Base-by-base conservation (phyloP, 2,797 vertebrate species). In the Argya squamiceps region DNA sequence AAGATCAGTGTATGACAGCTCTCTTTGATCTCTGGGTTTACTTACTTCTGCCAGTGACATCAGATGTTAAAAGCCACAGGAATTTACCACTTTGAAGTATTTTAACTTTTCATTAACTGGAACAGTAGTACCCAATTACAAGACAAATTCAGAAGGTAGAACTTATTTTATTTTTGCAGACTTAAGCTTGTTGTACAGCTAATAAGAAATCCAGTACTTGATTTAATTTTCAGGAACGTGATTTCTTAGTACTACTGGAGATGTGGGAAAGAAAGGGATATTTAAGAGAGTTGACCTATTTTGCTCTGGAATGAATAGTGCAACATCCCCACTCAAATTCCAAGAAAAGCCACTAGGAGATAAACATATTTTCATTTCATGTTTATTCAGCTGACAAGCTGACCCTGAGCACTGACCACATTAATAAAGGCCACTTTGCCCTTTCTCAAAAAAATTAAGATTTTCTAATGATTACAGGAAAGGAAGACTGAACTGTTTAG, bases 21-120 rank as follows among this genome's bases (percentile, higher is more conserved):
- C 69, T 68, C 91, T 97, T 96, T 96, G 94, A 97, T 92, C 93
- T 92, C 68, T 67, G 41, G 68, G 92, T 89, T 96, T 96, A 95
- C 95, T 89, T 93, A 92, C 60, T 96, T 85, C 81, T 89, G 87
- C 89, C 84, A 93, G 88, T 74, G 75, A 91, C 68, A 93, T 85
- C 84, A 93, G 63, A 93, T 92, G 90, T 91, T 22, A 94, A 94
- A 96, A 94, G 78, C 84, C 91, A 94, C 64, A 95, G 49, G 67
- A 96, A 91, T 87, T 89, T 85, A 96, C 56, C 46, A 88, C 89
- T 97, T 95, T 83, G 86, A 96, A 95, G 91, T 93, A 70, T 85
- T 95, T 91, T 93, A 93, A 96, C 81, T 96, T 96, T 95, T 85
- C 71, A 96, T 93, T 92, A 94, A 87, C 81, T 53, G 49, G 81